phyloP scores from a whole-genome alignment of 2,113 vertebrate genomes.

The Thunnus thynnus region DNA sequence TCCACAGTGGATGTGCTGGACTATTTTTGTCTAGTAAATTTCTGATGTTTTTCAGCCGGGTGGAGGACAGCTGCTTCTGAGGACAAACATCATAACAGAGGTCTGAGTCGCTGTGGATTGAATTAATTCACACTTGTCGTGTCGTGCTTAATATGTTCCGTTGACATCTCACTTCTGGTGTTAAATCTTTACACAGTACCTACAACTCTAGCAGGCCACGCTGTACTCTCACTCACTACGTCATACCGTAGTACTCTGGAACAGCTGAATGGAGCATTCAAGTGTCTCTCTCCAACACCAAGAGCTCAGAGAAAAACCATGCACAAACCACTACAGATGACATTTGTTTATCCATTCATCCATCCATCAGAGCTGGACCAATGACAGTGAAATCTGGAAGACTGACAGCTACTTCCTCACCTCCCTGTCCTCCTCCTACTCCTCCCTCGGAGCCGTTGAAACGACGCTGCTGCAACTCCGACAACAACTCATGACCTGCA shows the following conservation, averaged over 20 bases:
- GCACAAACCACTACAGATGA: neutral
- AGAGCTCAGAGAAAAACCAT: neutral
- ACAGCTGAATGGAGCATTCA: conserved; percentile 22
- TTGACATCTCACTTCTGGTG: too few relatives aligned
- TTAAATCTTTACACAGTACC: too few relatives aligned
- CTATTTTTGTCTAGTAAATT: too few relatives aligned
- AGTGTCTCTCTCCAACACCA: neutral
- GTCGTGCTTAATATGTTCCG: too few relatives aligned
- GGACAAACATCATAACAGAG: too few relatives aligned
- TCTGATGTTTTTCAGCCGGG: too few relatives aligned
- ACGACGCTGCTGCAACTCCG: conserved; percentile 95
- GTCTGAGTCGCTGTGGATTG: neutral
- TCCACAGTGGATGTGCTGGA: too few relatives aligned
- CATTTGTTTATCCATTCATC: neutral
- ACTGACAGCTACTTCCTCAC: conserved; percentile 61
- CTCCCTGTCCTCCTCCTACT: conserved; percentile 72
- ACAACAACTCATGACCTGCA: conserved; percentile 95
- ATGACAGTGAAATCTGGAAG: conserved; percentile 4
- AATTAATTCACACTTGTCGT: too few relatives aligned
- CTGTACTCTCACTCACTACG: neutral
- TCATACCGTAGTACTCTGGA: conserved; percentile 4
- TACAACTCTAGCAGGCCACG: too few relatives aligned
- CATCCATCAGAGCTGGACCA: neutral
- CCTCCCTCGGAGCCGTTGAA: conserved; percentile 95
- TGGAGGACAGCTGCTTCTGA: too few relatives aligned